phyloP scores from a whole-genome alignment of 92 coral and sea anemone species.

The Parazoanthus atlanticus region DNA sequence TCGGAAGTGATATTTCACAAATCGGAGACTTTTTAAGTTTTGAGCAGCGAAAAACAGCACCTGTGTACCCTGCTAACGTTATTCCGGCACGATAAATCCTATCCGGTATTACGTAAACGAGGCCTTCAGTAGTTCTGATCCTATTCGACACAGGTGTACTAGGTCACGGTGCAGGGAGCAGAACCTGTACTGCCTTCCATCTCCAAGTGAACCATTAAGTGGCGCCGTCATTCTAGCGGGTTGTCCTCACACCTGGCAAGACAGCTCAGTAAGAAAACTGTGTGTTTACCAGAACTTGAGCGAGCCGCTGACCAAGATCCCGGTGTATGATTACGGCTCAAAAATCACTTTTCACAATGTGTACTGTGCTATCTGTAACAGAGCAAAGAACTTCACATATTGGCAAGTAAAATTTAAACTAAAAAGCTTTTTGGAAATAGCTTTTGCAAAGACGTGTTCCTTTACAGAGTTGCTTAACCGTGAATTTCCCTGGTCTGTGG shows the following conservation, averaged over 20 bases:
- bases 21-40: too few species aligned
- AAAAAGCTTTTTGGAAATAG: too few species aligned
- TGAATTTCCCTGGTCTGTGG: neutral
- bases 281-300: neutral
- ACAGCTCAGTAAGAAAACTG: neutral
- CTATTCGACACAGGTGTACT: too few species aligned
- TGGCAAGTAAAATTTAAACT: neutral
- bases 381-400: conserved; percentile 19
- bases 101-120: too few species aligned
- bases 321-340: conserved; percentile 20
- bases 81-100: too few species aligned
- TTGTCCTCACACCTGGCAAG: conserved; percentile 1
- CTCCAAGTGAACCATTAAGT: neutral
- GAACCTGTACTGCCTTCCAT: neutral
- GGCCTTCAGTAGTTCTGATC: too few species aligned
- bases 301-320: neutral
- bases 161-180: too few species aligned
- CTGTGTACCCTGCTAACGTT: too few species aligned
- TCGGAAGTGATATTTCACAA: too few species aligned
- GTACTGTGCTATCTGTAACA: conserved; percentile 25
- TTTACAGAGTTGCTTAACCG: neutral
- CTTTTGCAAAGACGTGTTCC: neutral
- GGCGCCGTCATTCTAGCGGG: conserved; percentile 4
- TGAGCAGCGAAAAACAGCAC: too few species aligned
- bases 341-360: neutral